Conservation (phyloP, 2,888 invertebrate genomes). For the Pinctada fucata region DNA sequence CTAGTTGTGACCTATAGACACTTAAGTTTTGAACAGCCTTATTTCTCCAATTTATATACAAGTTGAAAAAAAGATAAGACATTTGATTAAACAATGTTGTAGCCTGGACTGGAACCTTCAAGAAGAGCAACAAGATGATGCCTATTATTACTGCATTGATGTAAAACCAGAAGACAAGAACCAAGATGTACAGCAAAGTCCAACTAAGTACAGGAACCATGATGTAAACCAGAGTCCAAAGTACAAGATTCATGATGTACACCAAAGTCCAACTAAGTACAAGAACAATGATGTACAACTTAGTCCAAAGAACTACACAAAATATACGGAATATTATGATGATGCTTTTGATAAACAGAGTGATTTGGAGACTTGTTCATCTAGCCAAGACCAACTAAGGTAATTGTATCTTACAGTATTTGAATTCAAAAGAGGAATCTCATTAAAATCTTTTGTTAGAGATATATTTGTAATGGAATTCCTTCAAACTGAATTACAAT, state of each 20-base stretch:
- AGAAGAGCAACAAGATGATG: constrained; percentile 35
- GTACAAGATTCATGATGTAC: neutral
- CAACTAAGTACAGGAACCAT: no score
- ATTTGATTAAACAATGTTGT: no score
- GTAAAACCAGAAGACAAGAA: constrained; percentile 18
- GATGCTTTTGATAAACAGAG: neutral
- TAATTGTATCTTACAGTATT: neutral
- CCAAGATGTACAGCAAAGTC: neutral
- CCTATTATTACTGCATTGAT: constrained; percentile 31
- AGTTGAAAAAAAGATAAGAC: no score
- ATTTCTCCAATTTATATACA: no score
- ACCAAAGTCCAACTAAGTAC: neutral
- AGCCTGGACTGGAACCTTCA: constrained; percentile 37
- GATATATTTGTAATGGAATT: no score
- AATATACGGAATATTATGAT: neutral
- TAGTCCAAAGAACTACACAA: neutral
- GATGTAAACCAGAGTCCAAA: neutral
- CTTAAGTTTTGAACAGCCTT: no score
- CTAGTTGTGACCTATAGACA: no score
- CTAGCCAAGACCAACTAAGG: neutral
- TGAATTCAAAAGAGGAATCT: no score
- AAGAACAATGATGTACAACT: no score
- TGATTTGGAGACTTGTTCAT: neutral
- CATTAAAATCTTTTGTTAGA: no score
- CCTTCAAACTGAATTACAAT: no score